These are phyloP conservation scores for Amphilophus citrinellus DNA, from an alignment of 2,113 vertebrate species.

Conservation along the genomic window DNA sequence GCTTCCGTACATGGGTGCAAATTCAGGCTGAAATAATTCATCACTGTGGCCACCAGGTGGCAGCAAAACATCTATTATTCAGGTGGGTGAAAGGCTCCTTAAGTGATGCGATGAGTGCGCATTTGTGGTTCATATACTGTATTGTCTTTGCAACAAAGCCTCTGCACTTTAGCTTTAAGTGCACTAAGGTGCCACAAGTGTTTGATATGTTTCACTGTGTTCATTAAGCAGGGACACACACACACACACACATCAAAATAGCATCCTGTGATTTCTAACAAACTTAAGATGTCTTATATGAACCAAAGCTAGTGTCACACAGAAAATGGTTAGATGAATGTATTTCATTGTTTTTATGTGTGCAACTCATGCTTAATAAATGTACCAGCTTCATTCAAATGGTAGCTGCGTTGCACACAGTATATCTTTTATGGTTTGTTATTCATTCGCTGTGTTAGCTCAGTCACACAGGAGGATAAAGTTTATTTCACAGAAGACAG, in stretches of 20 bases:
- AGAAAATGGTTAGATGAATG: slow-evolving; percentile 66
- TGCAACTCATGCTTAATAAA: slow-evolving; percentile 20
- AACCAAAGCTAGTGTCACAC: slow-evolving; percentile 73
- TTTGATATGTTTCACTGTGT: slow-evolving; percentile 42
- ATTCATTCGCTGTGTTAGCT: neutral
- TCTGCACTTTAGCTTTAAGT: slow-evolving; percentile 48
- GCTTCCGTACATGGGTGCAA: neutral
- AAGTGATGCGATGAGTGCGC: neutral
- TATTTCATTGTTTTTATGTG: slow-evolving; percentile 52
- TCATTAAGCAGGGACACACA: slow-evolving; percentile 27
- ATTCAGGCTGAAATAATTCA: slow-evolving; percentile 1
- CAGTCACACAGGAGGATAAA: neutral
- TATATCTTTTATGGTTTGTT: slow-evolving; percentile 17
- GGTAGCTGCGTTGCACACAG: neutral
- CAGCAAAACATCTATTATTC: slow-evolving; percentile 53
- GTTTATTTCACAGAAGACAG: neutral
- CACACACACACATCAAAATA: neutral
- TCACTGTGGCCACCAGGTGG: slow-evolving; percentile 60
- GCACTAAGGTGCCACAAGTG: slow-evolving; percentile 25
- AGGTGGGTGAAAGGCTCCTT: neutral
- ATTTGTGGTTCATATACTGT: slow-evolving; percentile 6
- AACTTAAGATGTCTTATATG: slow-evolving; percentile 73
- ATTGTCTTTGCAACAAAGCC: slow-evolving; percentile 31
- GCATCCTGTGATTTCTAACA: slow-evolving; percentile 17
- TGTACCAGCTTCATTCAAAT: neutral